Percentiles rank a stretch among this genome's conserved stretches.
phyloP scores from a whole-genome alignment of 1,140 invertebrate species.

The Drosophila nannoptera region DNA sequence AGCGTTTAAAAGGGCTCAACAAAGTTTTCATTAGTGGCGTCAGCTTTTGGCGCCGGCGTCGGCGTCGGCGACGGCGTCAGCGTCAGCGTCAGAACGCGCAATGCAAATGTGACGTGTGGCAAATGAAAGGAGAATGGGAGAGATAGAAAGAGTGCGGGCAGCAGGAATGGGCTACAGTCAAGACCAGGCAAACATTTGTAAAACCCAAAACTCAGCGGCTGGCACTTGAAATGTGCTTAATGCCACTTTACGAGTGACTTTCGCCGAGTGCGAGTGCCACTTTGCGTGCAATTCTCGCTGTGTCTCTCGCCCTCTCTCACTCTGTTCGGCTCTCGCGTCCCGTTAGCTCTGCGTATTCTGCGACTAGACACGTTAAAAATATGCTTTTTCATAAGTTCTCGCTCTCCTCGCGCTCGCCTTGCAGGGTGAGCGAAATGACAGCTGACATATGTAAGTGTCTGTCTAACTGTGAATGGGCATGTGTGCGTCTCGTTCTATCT shows the following conservation, averaged over 20 bases:
- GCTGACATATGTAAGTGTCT: conserved; percentile 73
- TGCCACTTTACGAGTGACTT: conserved; percentile 76
- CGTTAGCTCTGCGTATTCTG: conserved; percentile 13
- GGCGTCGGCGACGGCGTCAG: neutral
- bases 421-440: conserved; percentile 66
- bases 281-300: conserved; percentile 55
- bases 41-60: conserved; percentile 51
- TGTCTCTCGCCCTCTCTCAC: conserved; percentile 7
- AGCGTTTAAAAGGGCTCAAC: conserved; percentile 71
- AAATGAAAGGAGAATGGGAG: conserved; percentile 29
- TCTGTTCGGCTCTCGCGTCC: neutral
- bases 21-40: conserved; percentile 72
- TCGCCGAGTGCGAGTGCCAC: conserved; percentile 71
- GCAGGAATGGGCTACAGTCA: neutral
- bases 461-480: conserved; percentile 29
- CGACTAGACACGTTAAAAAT: conserved; percentile 50
- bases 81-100: conserved; percentile 22
- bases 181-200: conserved; percentile 62
- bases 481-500: conserved; percentile 21
- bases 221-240: conserved; percentile 74
- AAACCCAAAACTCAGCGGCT: conserved; percentile 60
- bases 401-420: conserved; percentile 2
- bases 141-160: neutral
- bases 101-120: conserved; percentile 30
- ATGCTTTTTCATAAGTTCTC: conserved; percentile 47